A percentile compares a stretch with the other conserved stretches of the same genome.
Evolutionary conservation across 2,113 vertebrate species (phyloP).

Genomic region (Clarias batrachus): DNA sequence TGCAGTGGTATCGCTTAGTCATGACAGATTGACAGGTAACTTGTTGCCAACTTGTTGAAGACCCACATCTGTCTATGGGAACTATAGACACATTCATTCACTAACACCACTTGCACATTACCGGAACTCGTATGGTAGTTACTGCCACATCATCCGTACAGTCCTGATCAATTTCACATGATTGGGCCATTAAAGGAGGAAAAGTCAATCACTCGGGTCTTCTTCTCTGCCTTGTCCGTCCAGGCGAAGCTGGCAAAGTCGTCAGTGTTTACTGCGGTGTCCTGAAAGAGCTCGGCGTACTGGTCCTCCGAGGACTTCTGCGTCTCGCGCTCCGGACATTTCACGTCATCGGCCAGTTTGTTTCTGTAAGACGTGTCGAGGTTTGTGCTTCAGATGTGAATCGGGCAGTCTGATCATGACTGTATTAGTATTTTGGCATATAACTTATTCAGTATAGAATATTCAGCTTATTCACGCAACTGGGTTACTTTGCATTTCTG

Average conservation of each 20-base stretch:
- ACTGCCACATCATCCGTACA: too few species aligned
- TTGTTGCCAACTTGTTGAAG: too few species aligned
- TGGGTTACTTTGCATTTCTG: neutral
- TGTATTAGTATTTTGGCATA: neutral
- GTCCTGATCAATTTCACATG: too few species aligned
- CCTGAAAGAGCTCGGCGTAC: slow-evolving; percentile 91
- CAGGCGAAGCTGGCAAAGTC: slow-evolving; percentile 90
- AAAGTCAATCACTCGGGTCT: slow-evolving; percentile 93
- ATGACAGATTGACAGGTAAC: too few species aligned
- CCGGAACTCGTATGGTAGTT: too few species aligned
- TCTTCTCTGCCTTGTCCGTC: slow-evolving; percentile 90
- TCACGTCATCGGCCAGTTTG: slow-evolving; percentile 79
- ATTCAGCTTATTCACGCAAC: neutral
- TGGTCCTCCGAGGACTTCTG: slow-evolving; percentile 82
- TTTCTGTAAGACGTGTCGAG: slow-evolving; percentile 79
- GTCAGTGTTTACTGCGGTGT: slow-evolving; percentile 85
- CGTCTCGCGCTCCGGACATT: slow-evolving; percentile 70
- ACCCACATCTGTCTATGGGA: too few species aligned
- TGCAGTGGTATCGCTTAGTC: too few species aligned
- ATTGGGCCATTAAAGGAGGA: too few species aligned
- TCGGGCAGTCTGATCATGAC: too few species aligned
- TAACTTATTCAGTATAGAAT: neutral
- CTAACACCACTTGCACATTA: too few species aligned
- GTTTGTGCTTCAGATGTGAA: too few species aligned
- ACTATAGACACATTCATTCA: too few species aligned